Conservation (phyloP, 2,113 vertebrate species). For the Neofelis nebulosa region DNA sequence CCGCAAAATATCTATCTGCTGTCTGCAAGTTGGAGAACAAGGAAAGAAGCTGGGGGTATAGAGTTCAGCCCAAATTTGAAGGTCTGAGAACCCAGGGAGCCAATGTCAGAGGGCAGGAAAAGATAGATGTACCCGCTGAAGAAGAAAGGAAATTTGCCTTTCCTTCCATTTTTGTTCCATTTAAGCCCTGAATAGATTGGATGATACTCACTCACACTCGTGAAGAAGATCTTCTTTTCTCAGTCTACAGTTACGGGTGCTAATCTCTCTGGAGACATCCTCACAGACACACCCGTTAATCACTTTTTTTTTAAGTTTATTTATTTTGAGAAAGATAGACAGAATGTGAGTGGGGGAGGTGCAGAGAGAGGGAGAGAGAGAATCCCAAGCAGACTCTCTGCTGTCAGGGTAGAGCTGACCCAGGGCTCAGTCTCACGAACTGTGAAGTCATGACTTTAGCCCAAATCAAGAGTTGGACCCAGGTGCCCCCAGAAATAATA, state of each 20-base stretch:
- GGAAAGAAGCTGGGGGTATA: background rate
- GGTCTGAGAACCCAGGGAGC: background rate
- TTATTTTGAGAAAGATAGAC: no score
- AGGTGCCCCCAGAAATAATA: background rate
- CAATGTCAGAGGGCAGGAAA: background rate
- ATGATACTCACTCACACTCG: no score
- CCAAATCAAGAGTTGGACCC: no score
- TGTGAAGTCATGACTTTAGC: no score
- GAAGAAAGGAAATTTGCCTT: background rate
- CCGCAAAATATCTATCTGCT: background rate
- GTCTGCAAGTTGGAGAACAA: background rate
- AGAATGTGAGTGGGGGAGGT: no score
- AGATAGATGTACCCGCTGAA: background rate
- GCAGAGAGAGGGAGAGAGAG: no score
- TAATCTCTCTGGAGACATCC: background rate
- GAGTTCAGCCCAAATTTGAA: background rate
- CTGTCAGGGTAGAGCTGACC: no score
- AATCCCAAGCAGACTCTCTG: no score
- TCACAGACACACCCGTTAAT: background rate
- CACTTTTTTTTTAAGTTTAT: no score
- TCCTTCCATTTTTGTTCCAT: background rate
- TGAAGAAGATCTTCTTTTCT: background rate
- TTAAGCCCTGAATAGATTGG: background rate
- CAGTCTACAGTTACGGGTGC: background rate
- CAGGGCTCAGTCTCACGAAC: no score